A percentile compares a stretch with the other conserved stretches of the same genome.
Conservation (phyloP, 2,888 invertebrate genomes). For the Tetanocera ferruginea region DNA sequence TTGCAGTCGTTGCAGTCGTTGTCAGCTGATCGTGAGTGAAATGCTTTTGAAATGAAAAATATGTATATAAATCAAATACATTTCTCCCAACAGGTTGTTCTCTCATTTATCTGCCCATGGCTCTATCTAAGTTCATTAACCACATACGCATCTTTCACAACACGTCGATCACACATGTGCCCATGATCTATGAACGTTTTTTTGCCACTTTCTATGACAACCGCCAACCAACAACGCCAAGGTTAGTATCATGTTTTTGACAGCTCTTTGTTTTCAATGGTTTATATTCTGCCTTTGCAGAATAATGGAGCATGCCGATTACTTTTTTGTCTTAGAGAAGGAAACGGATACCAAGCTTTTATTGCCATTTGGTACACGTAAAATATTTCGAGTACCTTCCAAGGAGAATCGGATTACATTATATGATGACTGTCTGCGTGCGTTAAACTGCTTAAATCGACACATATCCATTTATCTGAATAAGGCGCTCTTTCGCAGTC, state of each 20-base stretch:
- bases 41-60: neutral
- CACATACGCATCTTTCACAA: slow-evolving; percentile 69
- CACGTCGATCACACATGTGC: slow-evolving; percentile 66
- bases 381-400: slow-evolving; percentile 60
- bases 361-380: slow-evolving; percentile 65
- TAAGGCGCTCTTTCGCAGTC: slow-evolving; percentile 54
- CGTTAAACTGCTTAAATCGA: slow-evolving; percentile 59
- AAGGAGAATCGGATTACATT: slow-evolving; percentile 62
- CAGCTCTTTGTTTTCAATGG: neutral
- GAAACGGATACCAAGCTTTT: slow-evolving; percentile 61
- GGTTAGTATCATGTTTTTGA: slow-evolving; percentile 53
- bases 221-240: slow-evolving; percentile 58
- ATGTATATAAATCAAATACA: neutral
- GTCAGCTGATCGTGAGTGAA: slow-evolving; percentile 65
- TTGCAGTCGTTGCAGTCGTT: slow-evolving; percentile 64
- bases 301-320: slow-evolving; percentile 47
- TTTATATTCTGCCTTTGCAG: slow-evolving; percentile 33
- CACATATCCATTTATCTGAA: slow-evolving; percentile 61
- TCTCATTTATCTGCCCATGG: slow-evolving; percentile 65
- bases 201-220: slow-evolving; percentile 67
- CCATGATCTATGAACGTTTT: slow-evolving; percentile 66
- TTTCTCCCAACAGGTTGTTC: slow-evolving; percentile 59
- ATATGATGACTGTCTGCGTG: slow-evolving; percentile 65
- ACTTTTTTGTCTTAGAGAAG: slow-evolving; percentile 65
- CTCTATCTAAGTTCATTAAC: slow-evolving; percentile 65